Percentiles rank a stretch among this genome's conserved stretches.
These are phyloP conservation scores for Epizoanthus scotinus DNA, from an alignment of 92 coral and sea anemone genomes.

Conservation along the genomic window DNA sequence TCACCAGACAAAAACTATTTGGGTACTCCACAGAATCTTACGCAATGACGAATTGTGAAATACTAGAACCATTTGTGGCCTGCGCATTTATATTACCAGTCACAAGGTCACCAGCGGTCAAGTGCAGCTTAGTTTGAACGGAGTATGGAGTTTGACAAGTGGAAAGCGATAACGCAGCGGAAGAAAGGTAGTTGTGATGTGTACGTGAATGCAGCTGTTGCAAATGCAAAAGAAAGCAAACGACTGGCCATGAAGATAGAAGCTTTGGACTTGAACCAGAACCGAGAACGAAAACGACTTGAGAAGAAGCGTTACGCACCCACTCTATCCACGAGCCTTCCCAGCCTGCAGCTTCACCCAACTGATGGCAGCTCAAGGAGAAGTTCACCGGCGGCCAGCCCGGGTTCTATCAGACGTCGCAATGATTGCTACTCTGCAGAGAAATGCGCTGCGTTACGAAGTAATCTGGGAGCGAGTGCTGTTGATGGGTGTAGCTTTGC, in stretches of 20 bases:
- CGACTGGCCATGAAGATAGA: slow-evolving; percentile 20
- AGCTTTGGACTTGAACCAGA: slow-evolving; percentile 21
- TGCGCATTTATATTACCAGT: neutral
- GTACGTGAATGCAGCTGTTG: slow-evolving; percentile 18
- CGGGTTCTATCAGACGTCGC: neutral
- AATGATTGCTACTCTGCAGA: neutral
- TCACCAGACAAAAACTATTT: too few species aligned
- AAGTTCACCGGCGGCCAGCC: neutral
- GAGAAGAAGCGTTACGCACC: neutral
- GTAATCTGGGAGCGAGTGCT: neutral
- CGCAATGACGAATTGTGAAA: neutral
- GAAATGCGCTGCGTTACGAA: neutral
- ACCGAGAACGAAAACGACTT: slow-evolving; percentile 7
- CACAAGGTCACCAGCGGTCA: neutral
- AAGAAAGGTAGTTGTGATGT: neutral
- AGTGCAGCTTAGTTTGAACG: neutral
- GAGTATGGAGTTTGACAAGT: neutral
- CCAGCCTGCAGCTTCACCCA: neutral
- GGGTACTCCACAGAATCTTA: neutral
- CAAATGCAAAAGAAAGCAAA: slow-evolving; percentile 10
- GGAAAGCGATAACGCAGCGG: neutral
- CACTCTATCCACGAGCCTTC: slow-evolving; percentile 1
- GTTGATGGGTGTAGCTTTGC: neutral
- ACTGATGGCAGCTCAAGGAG: neutral
- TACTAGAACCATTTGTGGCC: neutral